phyloP scores from a whole-genome alignment of 2,113 vertebrate species.

The Esox niger region DNA sequence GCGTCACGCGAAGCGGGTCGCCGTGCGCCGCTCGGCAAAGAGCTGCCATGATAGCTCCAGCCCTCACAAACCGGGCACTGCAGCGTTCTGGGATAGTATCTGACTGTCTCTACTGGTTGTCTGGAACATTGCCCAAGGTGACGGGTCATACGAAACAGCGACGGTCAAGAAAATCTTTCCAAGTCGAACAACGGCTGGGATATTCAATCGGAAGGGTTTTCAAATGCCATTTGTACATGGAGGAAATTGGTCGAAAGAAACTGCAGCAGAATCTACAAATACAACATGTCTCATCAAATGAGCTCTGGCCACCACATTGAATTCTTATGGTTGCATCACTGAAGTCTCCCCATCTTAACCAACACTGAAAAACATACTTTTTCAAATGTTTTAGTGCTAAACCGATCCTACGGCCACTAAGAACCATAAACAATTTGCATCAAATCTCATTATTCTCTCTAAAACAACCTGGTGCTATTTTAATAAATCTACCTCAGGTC shows the following conservation, averaged over 20 bases:
- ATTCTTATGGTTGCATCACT: too few species aligned
- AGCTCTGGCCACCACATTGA: too few species aligned
- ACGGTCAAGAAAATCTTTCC: not conserved
- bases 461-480: not conserved
- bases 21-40: not conserved
- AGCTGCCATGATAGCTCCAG: not conserved
- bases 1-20: not conserved
- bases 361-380: too few species aligned
- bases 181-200: not conserved
- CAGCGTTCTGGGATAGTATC: slow-evolving; percentile 1
- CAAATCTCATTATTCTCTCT: not conserved
- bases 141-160: not conserved
- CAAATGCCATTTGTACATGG: not conserved
- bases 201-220: not conserved
- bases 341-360: too few species aligned
- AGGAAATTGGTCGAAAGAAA: too few species aligned
- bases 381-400: too few species aligned
- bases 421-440: not conserved
- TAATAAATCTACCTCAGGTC: not conserved
- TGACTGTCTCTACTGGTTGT: not conserved
- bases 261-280: too few species aligned
- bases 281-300: too few species aligned
- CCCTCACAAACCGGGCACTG: not conserved
- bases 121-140: not conserved
- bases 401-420: too few species aligned